Conservation (phyloP, 2,797 vertebrate species). For the Epinephelus coioides region DNA sequence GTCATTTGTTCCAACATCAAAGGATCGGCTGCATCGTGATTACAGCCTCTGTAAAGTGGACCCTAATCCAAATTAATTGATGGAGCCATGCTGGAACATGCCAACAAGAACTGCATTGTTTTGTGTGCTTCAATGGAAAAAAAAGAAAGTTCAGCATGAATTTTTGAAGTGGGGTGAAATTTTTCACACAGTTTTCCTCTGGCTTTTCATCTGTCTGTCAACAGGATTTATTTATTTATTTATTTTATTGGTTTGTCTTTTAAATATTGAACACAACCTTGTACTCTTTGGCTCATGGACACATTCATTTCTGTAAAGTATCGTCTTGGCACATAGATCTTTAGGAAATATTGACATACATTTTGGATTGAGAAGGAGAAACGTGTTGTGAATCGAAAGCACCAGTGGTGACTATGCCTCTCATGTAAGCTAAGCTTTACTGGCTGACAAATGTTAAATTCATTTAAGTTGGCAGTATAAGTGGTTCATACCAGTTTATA, state of each 20-base stretch:
- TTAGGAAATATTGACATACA: neutral
- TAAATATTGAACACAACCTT: neutral
- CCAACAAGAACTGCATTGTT: slow-evolving; percentile 53
- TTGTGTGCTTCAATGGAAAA: slow-evolving; percentile 10
- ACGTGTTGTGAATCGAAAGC: neutral
- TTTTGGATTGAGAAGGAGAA: neutral
- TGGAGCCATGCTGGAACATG: slow-evolving; percentile 54
- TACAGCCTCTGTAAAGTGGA: slow-evolving; percentile 63
- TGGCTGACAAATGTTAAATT: neutral
- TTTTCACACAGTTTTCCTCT: neutral
- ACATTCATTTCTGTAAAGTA: neutral
- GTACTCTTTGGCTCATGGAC: neutral
- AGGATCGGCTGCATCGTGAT: slow-evolving; percentile 65
- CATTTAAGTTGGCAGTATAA: neutral
- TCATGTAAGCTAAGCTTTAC: neutral
- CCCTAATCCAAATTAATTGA: slow-evolving; percentile 73
- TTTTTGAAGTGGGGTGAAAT: slow-evolving; percentile 24
- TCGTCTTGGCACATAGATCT: neutral
- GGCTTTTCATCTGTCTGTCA: neutral
- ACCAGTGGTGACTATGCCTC: neutral
- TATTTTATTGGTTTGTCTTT: neutral
- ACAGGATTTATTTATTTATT: neutral
- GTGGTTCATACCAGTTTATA: too few species aligned
- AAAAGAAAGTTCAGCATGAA: slow-evolving; percentile 23
- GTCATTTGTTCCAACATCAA: slow-evolving; percentile 76